Evolutionary conservation across 1,140 invertebrate genomes (phyloP).

Genomic region (Hirudo medicinalis): DNA sequence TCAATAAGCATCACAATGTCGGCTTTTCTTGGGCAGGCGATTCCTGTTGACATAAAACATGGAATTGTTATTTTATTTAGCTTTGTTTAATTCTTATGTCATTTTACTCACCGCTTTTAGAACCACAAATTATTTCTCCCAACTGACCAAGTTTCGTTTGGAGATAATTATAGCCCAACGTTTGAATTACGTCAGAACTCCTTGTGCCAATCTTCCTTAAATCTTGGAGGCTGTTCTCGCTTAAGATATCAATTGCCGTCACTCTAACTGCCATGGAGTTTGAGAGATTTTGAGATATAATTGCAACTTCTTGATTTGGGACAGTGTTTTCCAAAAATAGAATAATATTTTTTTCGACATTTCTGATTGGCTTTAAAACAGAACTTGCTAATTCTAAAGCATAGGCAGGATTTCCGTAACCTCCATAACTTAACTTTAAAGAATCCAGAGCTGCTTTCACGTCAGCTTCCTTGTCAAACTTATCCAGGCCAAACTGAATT

Average conservation of each 20-base stretch:
- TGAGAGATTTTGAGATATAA: no score
- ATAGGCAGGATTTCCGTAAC: no score
- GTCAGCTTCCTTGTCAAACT: neutral
- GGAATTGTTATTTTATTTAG: no score
- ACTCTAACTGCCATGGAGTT: no score
- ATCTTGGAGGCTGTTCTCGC: neutral
- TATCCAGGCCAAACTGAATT: neutral
- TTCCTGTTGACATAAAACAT: neutral
- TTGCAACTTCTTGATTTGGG: no score
- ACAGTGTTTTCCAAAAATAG: no score
- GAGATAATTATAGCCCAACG: neutral
- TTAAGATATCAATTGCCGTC: no score
- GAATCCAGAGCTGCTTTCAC: slow-evolving; percentile 2
- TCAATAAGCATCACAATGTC: slow-evolving; percentile 15
- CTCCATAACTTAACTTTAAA: no score
- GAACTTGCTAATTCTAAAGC: no score
- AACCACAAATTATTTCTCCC: neutral
- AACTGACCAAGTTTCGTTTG: neutral
- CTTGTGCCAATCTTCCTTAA: slow-evolving; percentile 1
- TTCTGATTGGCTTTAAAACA: no score
- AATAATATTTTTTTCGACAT: no score
- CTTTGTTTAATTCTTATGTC: no score
- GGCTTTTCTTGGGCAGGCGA: slow-evolving; percentile 6
- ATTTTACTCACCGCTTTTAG: slow-evolving; percentile 1
- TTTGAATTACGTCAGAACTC: neutral